A percentile compares a stretch with the other conserved stretches of the same genome.
phyloP scores from a whole-genome alignment of 2,113 vertebrate species.

The Athene cunicularia region DNA sequence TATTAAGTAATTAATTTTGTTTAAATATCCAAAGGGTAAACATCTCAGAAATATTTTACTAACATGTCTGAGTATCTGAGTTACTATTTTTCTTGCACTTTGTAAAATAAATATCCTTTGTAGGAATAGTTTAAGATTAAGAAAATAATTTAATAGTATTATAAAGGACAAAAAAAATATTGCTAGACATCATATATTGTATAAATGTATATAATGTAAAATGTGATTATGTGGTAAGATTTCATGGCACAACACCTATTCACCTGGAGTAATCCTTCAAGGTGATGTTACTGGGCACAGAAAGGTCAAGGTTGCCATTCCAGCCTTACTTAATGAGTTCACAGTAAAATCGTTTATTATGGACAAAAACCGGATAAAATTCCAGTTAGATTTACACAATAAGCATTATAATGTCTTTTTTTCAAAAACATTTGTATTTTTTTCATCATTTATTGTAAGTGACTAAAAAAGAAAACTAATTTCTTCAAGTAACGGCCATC shows the following conservation, averaged over 20 bases:
- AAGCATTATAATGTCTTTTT: neutral
- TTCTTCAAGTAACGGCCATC: neutral
- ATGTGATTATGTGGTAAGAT: neutral
- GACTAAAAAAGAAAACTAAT: neutral
- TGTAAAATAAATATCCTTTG: neutral
- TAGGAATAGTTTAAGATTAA: neutral
- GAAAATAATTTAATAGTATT: neutral
- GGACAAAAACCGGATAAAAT: neutral
- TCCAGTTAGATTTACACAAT: neutral
- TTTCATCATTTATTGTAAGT: neutral
- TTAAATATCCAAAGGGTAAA: neutral
- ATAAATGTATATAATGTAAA: neutral
- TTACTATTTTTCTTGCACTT: neutral
- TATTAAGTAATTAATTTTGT: neutral
- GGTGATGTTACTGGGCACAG: neutral
- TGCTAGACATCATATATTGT: neutral
- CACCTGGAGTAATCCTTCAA: neutral
- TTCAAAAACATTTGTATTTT: neutral
- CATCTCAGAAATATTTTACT: neutral
- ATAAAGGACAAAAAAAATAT: neutral
- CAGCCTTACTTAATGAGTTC: neutral
- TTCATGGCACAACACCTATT: neutral
- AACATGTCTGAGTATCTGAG: neutral
- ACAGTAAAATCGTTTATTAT: neutral
- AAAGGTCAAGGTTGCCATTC: neutral